Evolutionary conservation across 2,113 vertebrate genomes (phyloP).

Genomic region (Tachuris rubrigastra): DNA sequence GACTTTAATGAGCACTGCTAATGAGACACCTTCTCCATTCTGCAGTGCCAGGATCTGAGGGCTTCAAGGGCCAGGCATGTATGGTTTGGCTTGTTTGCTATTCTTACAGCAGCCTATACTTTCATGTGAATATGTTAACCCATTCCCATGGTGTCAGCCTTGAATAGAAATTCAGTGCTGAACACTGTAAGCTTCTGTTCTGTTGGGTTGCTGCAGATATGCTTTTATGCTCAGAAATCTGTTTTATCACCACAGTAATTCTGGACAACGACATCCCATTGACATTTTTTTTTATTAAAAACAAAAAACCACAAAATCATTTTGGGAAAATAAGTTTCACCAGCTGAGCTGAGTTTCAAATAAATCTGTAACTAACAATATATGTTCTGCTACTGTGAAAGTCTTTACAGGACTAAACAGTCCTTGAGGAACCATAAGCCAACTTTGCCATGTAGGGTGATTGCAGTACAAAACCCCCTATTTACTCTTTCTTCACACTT

Average conservation of each 20-base stretch:
- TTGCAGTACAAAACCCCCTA: neutral
- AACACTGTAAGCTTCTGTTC: neutral
- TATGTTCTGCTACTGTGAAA: neutral
- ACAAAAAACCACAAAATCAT: neutral
- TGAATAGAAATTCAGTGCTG: neutral
- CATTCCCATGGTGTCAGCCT: neutral
- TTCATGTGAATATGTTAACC: neutral
- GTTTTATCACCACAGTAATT: neutral
- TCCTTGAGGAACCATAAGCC: neutral
- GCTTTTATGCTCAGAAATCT: neutral
- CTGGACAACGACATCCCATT: neutral
- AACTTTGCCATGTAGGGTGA: neutral
- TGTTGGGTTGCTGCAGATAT: neutral
- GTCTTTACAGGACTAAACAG: neutral
- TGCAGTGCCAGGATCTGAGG: neutral
- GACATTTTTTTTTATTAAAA: neutral
- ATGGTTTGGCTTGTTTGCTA: neutral
- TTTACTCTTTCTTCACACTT: neutral
- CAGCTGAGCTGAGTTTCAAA: conserved; percentile 4
- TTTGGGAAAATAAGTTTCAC: neutral
- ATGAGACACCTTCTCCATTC: neutral
- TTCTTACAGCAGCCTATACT: neutral
- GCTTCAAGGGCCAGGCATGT: neutral
- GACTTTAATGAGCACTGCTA: neutral
- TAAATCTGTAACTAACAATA: neutral